These are phyloP conservation scores for Alcis repandata DNA, from an alignment of 2,888 invertebrate species.

Conservation along the genomic window DNA sequence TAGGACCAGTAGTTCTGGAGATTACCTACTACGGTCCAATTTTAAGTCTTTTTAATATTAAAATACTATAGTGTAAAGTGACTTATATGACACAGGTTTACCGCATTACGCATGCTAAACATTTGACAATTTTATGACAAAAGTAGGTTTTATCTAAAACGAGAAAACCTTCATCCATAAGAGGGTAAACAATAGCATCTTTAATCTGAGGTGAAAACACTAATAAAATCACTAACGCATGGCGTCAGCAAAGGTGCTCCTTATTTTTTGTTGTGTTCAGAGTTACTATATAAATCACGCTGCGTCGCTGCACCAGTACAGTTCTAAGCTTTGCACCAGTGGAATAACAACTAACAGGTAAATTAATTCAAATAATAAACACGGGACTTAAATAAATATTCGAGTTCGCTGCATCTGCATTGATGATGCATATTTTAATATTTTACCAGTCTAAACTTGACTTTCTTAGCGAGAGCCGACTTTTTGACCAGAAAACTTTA, in stretches of 20 bases:
- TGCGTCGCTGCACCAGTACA: background rate
- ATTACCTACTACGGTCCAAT: too few relatives aligned
- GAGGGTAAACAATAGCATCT: conserved; percentile 26
- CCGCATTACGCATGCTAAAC: too few relatives aligned
- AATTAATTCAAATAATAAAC: background rate
- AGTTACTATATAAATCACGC: conserved; percentile 15
- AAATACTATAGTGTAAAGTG: too few relatives aligned
- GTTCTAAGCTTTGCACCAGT: conserved; percentile 5
- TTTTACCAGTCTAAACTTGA: too few relatives aligned
- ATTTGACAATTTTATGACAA: background rate
- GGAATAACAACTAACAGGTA: conserved; percentile 13
- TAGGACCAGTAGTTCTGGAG: too few relatives aligned
- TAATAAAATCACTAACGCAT: conserved; percentile 8
- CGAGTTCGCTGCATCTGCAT: background rate
- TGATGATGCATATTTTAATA: background rate
- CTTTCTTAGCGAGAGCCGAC: too few relatives aligned
- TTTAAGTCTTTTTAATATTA: too few relatives aligned
- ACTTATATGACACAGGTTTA: too few relatives aligned
- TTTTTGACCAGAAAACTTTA: too few relatives aligned
- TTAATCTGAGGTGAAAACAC: background rate
- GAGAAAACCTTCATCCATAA: conserved; percentile 1
- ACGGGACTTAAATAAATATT: background rate
- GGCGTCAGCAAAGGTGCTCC: conserved; percentile 3
- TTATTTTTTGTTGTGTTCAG: conserved; percentile 7
- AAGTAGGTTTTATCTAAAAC: background rate